These are phyloP conservation scores for Pardosa pseudoannulata DNA, from an alignment of 2,888 invertebrate species.

Conservation along the genomic window DNA sequence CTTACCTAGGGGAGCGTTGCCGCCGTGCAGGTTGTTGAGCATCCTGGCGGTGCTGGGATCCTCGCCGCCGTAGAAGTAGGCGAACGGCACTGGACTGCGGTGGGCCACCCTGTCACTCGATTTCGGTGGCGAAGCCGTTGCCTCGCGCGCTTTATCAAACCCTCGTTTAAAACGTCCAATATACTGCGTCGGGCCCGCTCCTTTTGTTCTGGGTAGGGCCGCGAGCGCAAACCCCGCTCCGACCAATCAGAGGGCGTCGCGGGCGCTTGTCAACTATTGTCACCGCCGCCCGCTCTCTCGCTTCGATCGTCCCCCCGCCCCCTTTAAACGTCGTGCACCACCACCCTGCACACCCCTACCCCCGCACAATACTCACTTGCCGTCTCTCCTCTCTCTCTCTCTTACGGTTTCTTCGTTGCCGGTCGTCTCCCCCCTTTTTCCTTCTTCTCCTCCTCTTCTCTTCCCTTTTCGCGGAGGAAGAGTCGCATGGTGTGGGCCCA, in stretches of 20 bases:
- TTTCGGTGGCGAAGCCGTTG: conserved; percentile 16
- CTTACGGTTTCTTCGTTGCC: conserved; percentile 6
- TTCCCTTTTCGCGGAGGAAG: not conserved
- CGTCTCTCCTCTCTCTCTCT: conserved; percentile 11
- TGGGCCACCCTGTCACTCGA: conserved; percentile 64
- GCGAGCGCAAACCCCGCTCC: conserved; percentile 48
- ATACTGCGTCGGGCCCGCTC: conserved; percentile 41
- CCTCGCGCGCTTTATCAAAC: conserved; percentile 17
- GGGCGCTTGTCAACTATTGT: conserved; percentile 72
- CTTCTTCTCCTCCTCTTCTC: not conserved
- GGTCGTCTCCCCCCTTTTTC: conserved; percentile 17
- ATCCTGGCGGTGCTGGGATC: conserved; percentile 64
- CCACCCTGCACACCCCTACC: conserved; percentile 19
- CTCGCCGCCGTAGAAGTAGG: conserved; percentile 67
- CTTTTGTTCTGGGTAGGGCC: conserved; percentile 68
- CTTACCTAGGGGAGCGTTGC: conserved; percentile 73
- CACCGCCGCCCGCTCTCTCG: conserved; percentile 42
- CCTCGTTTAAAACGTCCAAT: conserved; percentile 70
- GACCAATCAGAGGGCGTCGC: conserved; percentile 71
- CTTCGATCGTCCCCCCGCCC: conserved; percentile 36
- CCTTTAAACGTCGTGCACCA: conserved; percentile 35
- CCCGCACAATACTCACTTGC: conserved; percentile 13
- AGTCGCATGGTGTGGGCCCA: too few relatives aligned
- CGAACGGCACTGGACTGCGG: conserved; percentile 61
- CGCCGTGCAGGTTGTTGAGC: conserved; percentile 73